phyloP scores from a whole-genome alignment of 2,113 vertebrate species.

The Lagenorhynchus albirostris region DNA sequence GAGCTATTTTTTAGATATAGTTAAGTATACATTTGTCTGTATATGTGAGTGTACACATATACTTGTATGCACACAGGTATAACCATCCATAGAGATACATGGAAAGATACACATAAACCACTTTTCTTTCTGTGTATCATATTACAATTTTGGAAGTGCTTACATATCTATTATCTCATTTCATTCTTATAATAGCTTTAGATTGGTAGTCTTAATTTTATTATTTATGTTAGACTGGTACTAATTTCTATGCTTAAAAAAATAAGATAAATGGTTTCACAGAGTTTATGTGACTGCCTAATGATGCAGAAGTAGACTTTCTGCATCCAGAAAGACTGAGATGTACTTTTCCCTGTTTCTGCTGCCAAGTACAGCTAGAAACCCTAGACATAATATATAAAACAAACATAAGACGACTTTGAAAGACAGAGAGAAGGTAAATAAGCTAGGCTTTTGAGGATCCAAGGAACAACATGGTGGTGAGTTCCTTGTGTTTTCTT shows the following conservation, averaged over 20 bases:
- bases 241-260: not conserved
- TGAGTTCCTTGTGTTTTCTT: not conserved
- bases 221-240: not conserved
- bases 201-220: not conserved
- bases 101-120: not conserved
- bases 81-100: not conserved
- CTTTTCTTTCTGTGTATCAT: not conserved
- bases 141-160: not conserved
- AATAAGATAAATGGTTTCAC: not conserved
- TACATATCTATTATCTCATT: not conserved
- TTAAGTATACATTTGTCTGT: not conserved
- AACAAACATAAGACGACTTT: not conserved
- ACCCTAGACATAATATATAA: not conserved
- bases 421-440: not conserved
- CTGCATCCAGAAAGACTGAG: not conserved
- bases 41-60: not conserved
- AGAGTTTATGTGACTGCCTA: not conserved
- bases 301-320: not conserved
- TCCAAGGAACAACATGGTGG: not conserved
- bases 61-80: not conserved
- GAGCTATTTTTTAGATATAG: not conserved
- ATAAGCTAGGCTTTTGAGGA: not conserved
- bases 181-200: not conserved
- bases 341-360: not conserved
- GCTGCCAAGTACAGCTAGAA: not conserved